Evolutionary conservation across 2,888 invertebrate species (phyloP).

Genomic region (Heliothis peltigera): DNA sequence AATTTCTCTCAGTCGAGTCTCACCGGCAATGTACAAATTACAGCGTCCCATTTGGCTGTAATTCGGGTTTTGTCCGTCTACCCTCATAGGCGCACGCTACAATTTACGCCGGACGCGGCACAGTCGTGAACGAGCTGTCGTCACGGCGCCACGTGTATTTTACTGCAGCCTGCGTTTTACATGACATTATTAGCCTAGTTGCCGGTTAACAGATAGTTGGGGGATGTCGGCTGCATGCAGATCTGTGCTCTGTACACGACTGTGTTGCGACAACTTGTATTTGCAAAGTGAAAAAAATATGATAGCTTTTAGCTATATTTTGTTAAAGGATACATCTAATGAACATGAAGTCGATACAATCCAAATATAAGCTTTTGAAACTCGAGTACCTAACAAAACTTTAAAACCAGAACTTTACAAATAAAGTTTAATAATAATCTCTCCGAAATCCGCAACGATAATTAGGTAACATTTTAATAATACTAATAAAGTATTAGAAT

Average conservation of each 20-base stretch:
- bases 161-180: conserved; percentile 83
- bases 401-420: conserved; percentile 6
- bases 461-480: conserved; percentile 49
- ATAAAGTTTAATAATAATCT: conserved; percentile 17
- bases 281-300: not conserved
- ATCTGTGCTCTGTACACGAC: conserved; percentile 31
- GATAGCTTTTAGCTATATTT: not conserved
- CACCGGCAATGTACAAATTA: conserved; percentile 78
- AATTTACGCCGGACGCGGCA: conserved; percentile 83
- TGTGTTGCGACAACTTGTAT: not conserved
- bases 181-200: conserved; percentile 68
- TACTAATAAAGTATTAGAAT: conserved; percentile 47
- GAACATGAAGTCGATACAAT: not conserved
- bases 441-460: conserved; percentile 19
- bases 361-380: not conserved
- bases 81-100: conserved; percentile 74
- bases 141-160: conserved; percentile 78
- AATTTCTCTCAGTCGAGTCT: conserved; percentile 72
- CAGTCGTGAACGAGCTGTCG: conserved; percentile 73
- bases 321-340: not conserved
- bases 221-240: conserved; percentile 45
- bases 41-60: conserved; percentile 78
- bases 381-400: not conserved
- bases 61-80: conserved; percentile 79
- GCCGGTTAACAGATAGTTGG: conserved; percentile 64